Evolutionary conservation across 2,888 invertebrate species (phyloP), one percentile per base, ranked within the genome.

Genomic region (Agrotis exclamationis): DNA sequence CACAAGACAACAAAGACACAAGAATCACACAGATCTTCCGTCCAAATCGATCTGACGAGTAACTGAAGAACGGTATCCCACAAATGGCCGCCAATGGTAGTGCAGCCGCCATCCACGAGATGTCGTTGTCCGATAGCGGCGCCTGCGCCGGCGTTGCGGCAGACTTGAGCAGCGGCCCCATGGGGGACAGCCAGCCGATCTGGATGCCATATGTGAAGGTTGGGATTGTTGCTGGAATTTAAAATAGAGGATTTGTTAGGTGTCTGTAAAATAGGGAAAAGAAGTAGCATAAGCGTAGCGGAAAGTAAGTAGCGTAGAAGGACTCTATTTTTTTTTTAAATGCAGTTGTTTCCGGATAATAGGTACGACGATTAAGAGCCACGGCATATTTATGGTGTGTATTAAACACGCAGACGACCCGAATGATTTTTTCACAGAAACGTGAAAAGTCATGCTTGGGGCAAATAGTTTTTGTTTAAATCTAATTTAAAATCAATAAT

Each of bases 181-280:
- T 96, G 0, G 96, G 96, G 0, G 97, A 96, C 4, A 96, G 87
- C 96, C 96, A 97, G 39, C 96, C 96, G 14, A 96, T 92, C 76
- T 95, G 95, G 33, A 95, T 94, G 45, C 96, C 96, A 65, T 96
- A 94, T 28, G 94, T 95, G 84, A 96, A 95, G 4, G 96, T 94
- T 13, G 96, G 94, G 47, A 96, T 87, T 24, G 96, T 96, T 0
- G 95, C 96, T 96, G 92, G 11, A 92, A 93, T 5, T 3, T 14
- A 14, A 3, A 0, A 16, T 48, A 53, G 24, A 28, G 54, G 3
- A 0, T 1, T 13, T 3, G 3, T 53, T 24, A 24, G 22, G 11
- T 39, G 11, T 22, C 33, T 6, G 7, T 33, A 7, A 33, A 33
- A 33, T 33, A 28, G 28, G 28, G 2, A 24, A 3, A 3, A 3